phyloP scores from a whole-genome alignment of 2,888 invertebrate genomes.

The Tachina fera region DNA sequence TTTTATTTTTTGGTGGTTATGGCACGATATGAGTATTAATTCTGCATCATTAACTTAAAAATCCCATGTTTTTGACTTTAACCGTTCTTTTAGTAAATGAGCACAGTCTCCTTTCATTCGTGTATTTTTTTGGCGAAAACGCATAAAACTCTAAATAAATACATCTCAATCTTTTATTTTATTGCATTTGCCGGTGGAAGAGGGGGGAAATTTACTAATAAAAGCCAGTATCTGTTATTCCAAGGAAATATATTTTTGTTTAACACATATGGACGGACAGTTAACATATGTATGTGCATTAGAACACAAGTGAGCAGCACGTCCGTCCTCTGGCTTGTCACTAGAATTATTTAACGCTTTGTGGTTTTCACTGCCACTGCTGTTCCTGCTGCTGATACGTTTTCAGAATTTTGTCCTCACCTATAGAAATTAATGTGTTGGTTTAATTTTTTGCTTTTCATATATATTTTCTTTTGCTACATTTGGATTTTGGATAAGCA shows the following conservation, averaged over 20 bases:
- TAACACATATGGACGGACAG: constrained; percentile 44
- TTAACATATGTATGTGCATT: not conserved
- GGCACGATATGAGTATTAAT: too few relatives aligned
- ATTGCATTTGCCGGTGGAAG: constrained; percentile 41
- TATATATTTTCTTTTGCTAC: not conserved
- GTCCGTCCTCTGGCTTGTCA: constrained; percentile 34
- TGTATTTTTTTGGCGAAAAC: constrained; percentile 7
- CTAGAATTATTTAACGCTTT: constrained; percentile 32
- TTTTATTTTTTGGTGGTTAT: too few relatives aligned
- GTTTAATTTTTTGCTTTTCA: not conserved
- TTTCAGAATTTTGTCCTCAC: constrained; percentile 55
- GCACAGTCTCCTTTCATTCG: too few relatives aligned
- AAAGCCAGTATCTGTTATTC: not conserved
- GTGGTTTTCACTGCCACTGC: not conserved
- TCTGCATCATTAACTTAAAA: too few relatives aligned
- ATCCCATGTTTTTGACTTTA: too few relatives aligned
- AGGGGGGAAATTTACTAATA: constrained; percentile 5
- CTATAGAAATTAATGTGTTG: constrained; percentile 41
- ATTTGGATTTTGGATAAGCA: constrained; percentile 3
- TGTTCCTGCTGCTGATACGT: not conserved
- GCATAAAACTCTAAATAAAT: constrained; percentile 38
- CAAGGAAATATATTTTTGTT: not conserved
- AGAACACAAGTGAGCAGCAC: not conserved
- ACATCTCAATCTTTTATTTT: constrained; percentile 43
- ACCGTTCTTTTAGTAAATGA: too few relatives aligned